Conservation (phyloP, 2,797 vertebrate genomes). For the Rachycentron canadum region DNA sequence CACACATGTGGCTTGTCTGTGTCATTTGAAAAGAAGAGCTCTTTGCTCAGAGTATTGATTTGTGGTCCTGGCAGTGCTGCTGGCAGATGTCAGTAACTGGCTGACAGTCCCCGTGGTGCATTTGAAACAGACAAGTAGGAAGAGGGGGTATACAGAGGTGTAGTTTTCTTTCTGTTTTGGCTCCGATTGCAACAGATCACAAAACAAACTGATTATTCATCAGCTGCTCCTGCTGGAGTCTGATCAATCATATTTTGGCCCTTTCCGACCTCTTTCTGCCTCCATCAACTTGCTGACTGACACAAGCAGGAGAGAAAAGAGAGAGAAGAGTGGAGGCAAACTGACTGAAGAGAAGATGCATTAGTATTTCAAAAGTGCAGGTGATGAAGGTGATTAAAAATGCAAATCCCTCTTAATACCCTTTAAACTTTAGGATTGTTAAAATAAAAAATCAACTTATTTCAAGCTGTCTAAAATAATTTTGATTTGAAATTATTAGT, state of each 20-base stretch:
- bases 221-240: slow-evolving; percentile 12
- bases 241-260: not conserved
- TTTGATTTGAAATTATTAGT: not conserved
- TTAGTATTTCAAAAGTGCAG: not conserved
- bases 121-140: slow-evolving; percentile 8
- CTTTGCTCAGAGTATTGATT: slow-evolving; percentile 47
- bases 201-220: slow-evolving; percentile 17
- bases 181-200: not conserved
- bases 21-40: slow-evolving; percentile 18
- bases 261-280: slow-evolving; percentile 19
- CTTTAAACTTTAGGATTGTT: no score
- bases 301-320: slow-evolving; percentile 24
- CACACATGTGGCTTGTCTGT: slow-evolving; percentile 8
- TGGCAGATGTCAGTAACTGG: slow-evolving; percentile 44
- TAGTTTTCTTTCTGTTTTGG: not conserved
- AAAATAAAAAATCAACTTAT: not conserved
- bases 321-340: slow-evolving; percentile 2
- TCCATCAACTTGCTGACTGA: slow-evolving; percentile 19
- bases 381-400: not conserved
- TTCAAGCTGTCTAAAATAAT: not conserved
- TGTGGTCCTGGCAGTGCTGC: slow-evolving; percentile 43
- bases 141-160: not conserved
- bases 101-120: slow-evolving; percentile 29
- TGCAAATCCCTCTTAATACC: not conserved
- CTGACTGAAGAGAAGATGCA: not conserved